Evolutionary conservation across 2,797 vertebrate genomes (phyloP).

Genomic region (Alosa sapidissima): DNA sequence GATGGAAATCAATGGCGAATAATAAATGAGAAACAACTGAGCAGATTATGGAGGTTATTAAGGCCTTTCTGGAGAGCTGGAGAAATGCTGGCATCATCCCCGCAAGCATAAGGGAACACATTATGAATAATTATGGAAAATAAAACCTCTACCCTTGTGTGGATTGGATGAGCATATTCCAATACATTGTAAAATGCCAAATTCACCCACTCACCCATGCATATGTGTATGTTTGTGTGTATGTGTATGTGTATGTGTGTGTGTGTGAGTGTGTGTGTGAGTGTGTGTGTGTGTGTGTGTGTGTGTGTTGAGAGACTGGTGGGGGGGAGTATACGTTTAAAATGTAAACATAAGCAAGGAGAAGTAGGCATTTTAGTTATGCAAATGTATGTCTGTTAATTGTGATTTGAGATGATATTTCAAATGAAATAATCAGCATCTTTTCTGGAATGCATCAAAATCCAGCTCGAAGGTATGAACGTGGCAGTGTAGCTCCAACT

Average conservation of each 20-base stretch:
- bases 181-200: neutral
- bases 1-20: constrained; percentile 80
- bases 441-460: neutral
- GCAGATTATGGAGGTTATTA: constrained; percentile 76
- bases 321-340: no score
- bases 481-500: neutral
- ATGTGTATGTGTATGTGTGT: neutral
- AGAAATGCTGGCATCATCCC: constrained; percentile 1
- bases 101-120: neutral
- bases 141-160: neutral
- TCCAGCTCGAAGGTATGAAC: neutral
- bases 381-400: neutral
- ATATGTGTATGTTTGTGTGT: neutral
- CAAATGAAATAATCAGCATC: neutral
- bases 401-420: neutral
- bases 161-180: constrained; percentile 1
- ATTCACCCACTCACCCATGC: neutral
- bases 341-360: no score
- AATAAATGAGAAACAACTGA: constrained; percentile 79
- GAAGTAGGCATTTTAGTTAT: neutral
- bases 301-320: no score
- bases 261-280: neutral
- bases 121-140: constrained; percentile 7
- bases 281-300: neutral
- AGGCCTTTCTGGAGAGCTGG: constrained; percentile 54